Evolutionary conservation across 2,113 vertebrate species (phyloP).

Genomic region (Hemichromis elongatus): DNA sequence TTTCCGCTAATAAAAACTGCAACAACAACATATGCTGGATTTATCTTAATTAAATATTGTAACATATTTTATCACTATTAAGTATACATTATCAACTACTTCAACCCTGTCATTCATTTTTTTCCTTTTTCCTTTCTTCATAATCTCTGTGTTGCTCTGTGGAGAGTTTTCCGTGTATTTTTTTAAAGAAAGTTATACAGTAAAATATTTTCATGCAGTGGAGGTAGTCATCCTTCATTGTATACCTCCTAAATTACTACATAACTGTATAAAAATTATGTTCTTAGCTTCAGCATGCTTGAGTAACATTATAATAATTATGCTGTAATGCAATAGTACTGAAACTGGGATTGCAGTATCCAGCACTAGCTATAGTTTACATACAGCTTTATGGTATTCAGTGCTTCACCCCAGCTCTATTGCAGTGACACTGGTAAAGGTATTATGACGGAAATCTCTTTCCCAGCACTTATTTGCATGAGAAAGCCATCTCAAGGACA

Average conservation of each 20-base stretch:
- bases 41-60: not conserved
- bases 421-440: not conserved
- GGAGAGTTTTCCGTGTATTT: not conserved
- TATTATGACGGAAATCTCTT: not conserved
- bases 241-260: not conserved
- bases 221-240: not conserved
- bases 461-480: not conserved
- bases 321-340: not conserved
- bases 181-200: not conserved
- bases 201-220: no score
- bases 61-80: not conserved
- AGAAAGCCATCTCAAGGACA: not conserved
- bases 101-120: not conserved
- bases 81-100: not conserved
- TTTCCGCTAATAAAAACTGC: not conserved
- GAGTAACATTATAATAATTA: not conserved
- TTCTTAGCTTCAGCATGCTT: not conserved
- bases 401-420: not conserved
- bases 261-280: not conserved
- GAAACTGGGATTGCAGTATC: not conserved
- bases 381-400: not conserved
- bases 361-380: not conserved
- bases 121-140: not conserved
- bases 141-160: not conserved
- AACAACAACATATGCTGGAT: not conserved